Evolutionary conservation across 92 coral and sea anemone genomes (phyloP), one percentile per base, ranked within the genome.

Genomic region (Pocillopora grandis): DNA sequence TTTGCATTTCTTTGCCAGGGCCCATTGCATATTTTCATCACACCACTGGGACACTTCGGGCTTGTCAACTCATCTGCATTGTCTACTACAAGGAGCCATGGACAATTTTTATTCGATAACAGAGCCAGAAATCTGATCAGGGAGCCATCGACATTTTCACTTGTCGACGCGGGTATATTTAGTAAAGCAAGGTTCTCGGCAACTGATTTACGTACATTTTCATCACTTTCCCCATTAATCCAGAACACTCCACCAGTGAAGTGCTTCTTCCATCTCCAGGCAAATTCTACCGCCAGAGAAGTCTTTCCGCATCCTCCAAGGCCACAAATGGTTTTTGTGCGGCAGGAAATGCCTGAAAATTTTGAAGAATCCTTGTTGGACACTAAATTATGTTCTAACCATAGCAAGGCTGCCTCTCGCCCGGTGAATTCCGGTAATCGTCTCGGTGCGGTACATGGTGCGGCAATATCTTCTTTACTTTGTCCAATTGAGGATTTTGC

Each of bases 301-400:
- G 92, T 89, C 76, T 89, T 89, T 35, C 92, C 92, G 57, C 80
- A 80, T 27, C 90, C 92, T 48, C 91, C 91, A 37, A 88, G 76
- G 64, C 91, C 88, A 36, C 91, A 83, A 56, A 84, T 56, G 7
- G 59, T 11, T 67, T 67, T 67, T 5, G 71, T 67, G 21, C 48
- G 31, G 35, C 71, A 67, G 18, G 71, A 67, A 36, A 5, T 67
- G 3, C 37, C 42, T 27, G 71, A 37, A 27, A 14, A 31, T 21
- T 67, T 10, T 67, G 2, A 15, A 67, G 17, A 1, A 23, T 17
- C 14, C 37, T 23, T 15, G 0, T 67, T 0, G 1, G 48, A 16
- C 37, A 21, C 42, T 23, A 67, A 17, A 67, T 67, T 67, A 13
- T 67, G 71, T 67, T 67, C 71, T 9, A 67, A 10, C 71, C 71